Percentiles rank a stretch among this genome's conserved stretches.
These are phyloP conservation scores for Gandaritis pyraliata DNA, from an alignment of 2,888 invertebrate species.

Conservation along the genomic window DNA sequence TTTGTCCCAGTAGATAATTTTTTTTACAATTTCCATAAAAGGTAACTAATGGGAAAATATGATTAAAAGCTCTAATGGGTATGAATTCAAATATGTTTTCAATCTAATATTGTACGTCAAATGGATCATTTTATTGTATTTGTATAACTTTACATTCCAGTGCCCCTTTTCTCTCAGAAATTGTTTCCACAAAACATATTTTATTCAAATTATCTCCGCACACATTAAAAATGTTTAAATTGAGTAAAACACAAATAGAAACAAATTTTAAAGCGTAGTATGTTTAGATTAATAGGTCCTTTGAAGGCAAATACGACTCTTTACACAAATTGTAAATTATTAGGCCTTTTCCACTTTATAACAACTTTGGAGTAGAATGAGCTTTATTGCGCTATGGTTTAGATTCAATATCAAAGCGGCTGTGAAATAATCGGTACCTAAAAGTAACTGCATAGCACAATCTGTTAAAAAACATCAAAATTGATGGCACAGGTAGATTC, in stretches of 20 bases:
- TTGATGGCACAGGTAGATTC: too few relatives aligned
- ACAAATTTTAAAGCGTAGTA: conserved; percentile 16
- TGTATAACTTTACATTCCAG: neutral
- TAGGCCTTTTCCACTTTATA: conserved; percentile 3
- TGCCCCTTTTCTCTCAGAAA: neutral
- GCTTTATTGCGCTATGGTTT: neutral
- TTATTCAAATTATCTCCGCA: conserved; percentile 2
- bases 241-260: conserved; percentile 8
- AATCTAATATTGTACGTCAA: too few relatives aligned
- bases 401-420: neutral
- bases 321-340: conserved; percentile 18
- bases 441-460: too few relatives aligned
- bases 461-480: too few relatives aligned
- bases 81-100: too few relatives aligned
- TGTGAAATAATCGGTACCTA: too few relatives aligned
- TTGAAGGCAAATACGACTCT: conserved; percentile 22
- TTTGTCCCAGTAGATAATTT: too few relatives aligned
- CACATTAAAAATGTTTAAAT: conserved; percentile 8
- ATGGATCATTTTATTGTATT: too few relatives aligned
- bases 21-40: too few relatives aligned
- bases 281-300: conserved; percentile 18
- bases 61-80: too few relatives aligned
- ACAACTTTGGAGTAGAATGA: neutral
- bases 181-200: conserved; percentile 10
- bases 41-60: too few relatives aligned